Base-by-base conservation (phyloP, 1,140 invertebrate genomes). In the Zaprionus ghesquierei region DNA sequence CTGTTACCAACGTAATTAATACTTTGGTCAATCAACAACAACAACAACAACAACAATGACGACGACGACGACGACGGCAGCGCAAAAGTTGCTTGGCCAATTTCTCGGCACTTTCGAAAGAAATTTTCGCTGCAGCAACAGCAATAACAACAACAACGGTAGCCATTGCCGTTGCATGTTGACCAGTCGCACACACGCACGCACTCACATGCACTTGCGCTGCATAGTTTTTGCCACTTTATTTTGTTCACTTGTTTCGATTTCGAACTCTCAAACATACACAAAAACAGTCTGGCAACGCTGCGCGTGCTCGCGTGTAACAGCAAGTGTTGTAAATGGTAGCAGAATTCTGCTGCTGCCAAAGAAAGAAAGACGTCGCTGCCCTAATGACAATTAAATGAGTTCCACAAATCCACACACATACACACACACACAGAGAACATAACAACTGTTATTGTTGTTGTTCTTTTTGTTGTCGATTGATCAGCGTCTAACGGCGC, bases 101-200 rank as follows among this genome's bases (percentile, higher is more conserved):
- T 84, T 70, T 76, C 62, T 63, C 76, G 62, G 33, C 66, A 63
- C 70, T 73, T 69, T 73, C 70, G 70, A 69, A 73, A 69, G 71
- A 74, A 69, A 69, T 62, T 58, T 63, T 69, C 20, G 53, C 54
- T 59, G 69, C 63, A 56, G 25, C 54, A 56, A 25, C 55, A 54
- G 18, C 46, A 68, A 46, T 50, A 53, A 55, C 41, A 41, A 35
- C 41, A 46, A 12, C 12, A 27, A 20, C 65, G 78, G 56, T 75
- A 68, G 74, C 80, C 79, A 79, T 72, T 79, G 69, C 63, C 70
- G 77, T 85, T 85, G 81, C 81, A 85, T 69, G 77, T 85, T 54
- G 65, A 73, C 58, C 55, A 69, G 31, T 56, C 49, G 63, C 15
- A 69, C 38, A 65, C 58, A 69, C 35, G 56, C 23, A 56, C 55